Evolutionary conservation across 2,888 invertebrate genomes (phyloP).

Genomic region (Parnassius mnemosyne): DNA sequence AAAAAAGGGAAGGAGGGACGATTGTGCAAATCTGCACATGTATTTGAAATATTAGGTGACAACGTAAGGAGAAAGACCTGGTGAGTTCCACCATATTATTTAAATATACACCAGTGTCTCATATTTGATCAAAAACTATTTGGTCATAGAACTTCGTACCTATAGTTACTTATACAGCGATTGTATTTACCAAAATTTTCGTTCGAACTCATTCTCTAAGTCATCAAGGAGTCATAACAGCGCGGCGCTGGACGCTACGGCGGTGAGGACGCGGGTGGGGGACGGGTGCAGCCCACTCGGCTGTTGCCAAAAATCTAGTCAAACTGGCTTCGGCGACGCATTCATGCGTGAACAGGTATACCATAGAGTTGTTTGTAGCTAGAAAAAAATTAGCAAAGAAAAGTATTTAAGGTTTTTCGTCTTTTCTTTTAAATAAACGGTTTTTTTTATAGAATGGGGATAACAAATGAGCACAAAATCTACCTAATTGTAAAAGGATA

Average conservation of each 20-base stretch:
- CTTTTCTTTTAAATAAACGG: no score
- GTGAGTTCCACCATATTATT: no score
- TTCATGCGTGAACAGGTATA: conserved; percentile 46
- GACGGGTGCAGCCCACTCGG: conserved; percentile 36
- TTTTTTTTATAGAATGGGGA: no score
- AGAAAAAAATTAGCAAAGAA: conserved; percentile 7
- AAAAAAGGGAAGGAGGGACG: no score
- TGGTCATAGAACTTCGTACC: background rate
- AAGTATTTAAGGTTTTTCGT: background rate
- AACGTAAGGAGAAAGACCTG: no score
- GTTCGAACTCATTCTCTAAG: conserved; percentile 39
- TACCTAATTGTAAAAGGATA: no score
- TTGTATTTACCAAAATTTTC: conserved; percentile 29
- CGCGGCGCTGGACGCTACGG: conserved; percentile 40
- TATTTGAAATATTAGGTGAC: no score
- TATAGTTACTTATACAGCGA: background rate
- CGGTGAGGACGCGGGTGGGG: conserved; percentile 9
- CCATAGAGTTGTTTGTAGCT: conserved; percentile 40
- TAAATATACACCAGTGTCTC: no score
- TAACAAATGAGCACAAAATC: no score
- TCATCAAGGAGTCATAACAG: conserved; percentile 63
- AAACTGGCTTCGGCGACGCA: conserved; percentile 74
- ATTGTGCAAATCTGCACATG: no score
- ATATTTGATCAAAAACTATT: no score
- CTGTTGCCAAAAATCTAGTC: conserved; percentile 79